Conservation (phyloP, 2,113 vertebrate species). For the Dromiciops gliroides region DNA sequence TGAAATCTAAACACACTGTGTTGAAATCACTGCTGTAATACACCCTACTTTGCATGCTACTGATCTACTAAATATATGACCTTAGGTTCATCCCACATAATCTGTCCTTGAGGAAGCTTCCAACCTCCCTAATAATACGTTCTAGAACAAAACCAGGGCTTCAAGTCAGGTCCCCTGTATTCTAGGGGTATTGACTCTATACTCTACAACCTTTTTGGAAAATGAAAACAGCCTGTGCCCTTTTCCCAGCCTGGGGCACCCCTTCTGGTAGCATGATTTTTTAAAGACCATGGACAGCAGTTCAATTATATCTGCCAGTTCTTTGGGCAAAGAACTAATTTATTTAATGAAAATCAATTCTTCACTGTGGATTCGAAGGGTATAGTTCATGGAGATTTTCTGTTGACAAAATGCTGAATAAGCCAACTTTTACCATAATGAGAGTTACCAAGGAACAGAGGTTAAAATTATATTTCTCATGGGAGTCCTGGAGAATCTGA, state of each 20-base stretch:
- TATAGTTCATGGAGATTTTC: neutral
- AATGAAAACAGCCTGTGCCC: neutral
- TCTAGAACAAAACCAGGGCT: neutral
- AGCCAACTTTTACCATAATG: neutral
- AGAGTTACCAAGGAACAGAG: neutral
- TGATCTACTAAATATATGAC: neutral
- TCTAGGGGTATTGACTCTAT: neutral
- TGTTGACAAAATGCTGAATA: neutral
- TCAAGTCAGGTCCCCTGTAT: neutral
- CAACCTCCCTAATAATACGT: neutral
- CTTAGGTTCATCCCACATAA: neutral
- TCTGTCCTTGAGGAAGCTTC: neutral
- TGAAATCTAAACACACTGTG: neutral
- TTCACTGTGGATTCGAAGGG: neutral
- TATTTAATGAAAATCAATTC: neutral
- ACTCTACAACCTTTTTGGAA: neutral
- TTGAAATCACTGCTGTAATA: neutral
- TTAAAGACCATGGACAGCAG: neutral
- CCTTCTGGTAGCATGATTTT: neutral
- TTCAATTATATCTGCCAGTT: neutral
- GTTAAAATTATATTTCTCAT: neutral
- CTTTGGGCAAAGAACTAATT: neutral
- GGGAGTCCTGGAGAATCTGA: neutral
- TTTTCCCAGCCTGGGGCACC: neutral
- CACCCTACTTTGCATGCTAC: neutral